Base-by-base conservation (phyloP, 2,888 invertebrate genomes). In the Drosophila bunnanda region DNA sequence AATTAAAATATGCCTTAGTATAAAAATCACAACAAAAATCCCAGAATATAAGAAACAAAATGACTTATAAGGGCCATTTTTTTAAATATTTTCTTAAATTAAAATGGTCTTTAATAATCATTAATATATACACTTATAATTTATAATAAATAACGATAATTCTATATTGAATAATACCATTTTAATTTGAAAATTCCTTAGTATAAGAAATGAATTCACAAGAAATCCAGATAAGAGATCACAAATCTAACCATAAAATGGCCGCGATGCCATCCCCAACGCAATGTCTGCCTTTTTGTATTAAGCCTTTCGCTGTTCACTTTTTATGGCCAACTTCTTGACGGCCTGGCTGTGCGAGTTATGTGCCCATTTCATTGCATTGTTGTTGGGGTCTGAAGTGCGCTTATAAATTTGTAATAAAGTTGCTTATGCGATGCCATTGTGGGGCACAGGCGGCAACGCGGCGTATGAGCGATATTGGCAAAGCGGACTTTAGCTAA, bases 351-450 rank as follows among this genome's bases (percentile, higher is more conserved):
- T 61, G 64, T 39, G 69, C 76, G 64, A 78, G 84, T 88, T 88
- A 81, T 88, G 79, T 73, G 83, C 89, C 72, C 84, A 81, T 86
- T 83, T 88, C 69, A 62, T 67, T 67, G 76, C 75, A 71, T 73
- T 79, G 76, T 80, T 67, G 57, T 70, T 76, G 57, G 43, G 71
- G 57, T 59, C 75, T 79, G 77, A 84, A 88, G 89, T 74, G 77
- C 70, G 87, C 89, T 89, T 88, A 81, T 87, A 84, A 84, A 84
- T 87, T 79, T 81, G 82, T 84, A 88, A 84, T 89, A 70, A 75
- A 84, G 53, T 76, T 76, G 59, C 78, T 55, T 54, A 59, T 75
- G 54, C 39, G 56, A 13, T 15, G 41, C 44, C 66, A 72, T 58
- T 65, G 62, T 66, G 68, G 66, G 50, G 25, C 30, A 20, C 52